Conservation (phyloP, 2,797 vertebrate genomes). For the Brotula barbata region DNA sequence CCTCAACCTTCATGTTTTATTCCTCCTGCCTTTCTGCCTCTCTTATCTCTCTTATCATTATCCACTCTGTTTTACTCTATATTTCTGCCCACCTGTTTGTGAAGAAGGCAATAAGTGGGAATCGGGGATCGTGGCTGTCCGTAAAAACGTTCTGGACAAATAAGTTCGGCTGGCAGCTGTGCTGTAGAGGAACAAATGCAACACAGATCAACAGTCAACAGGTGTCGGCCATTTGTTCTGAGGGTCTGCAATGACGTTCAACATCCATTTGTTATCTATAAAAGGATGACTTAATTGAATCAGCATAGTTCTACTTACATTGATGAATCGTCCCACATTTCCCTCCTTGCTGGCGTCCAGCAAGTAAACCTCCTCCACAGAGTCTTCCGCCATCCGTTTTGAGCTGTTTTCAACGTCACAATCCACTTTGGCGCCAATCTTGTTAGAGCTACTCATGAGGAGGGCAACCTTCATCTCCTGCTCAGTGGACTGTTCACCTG, state of each 20-base stretch:
- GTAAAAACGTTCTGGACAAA: constrained; percentile 92
- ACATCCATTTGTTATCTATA: too few species aligned
- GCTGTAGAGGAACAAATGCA: constrained; percentile 72
- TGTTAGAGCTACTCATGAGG: too few species aligned
- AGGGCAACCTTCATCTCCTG: neutral
- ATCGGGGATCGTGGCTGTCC: constrained; percentile 88
- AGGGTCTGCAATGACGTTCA: too few species aligned
- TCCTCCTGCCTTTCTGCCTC: too few species aligned
- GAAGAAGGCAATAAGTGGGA: constrained; percentile 91
- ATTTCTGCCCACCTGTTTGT: constrained; percentile 82
- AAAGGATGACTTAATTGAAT: too few species aligned
- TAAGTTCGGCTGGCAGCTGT: constrained; percentile 92
- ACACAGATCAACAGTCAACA: neutral
- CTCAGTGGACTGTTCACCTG: constrained; percentile 7
- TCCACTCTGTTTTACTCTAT: too few species aligned
- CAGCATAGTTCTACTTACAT: constrained; percentile 77
- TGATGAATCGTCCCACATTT: constrained; percentile 92
- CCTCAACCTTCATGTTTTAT: too few species aligned
- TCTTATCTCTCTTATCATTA: too few species aligned
- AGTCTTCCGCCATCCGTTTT: constrained; percentile 22
- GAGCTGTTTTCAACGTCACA: neutral
- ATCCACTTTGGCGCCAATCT: neutral
- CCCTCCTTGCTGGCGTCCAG: constrained; percentile 92
- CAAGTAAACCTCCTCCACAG: constrained; percentile 69
- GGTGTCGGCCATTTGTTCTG: too few species aligned